Percentiles rank a stretch among this genome's conserved stretches.
phyloP scores from a whole-genome alignment of 2,113 vertebrate genomes.

The Dicrurus megarhynchus region DNA sequence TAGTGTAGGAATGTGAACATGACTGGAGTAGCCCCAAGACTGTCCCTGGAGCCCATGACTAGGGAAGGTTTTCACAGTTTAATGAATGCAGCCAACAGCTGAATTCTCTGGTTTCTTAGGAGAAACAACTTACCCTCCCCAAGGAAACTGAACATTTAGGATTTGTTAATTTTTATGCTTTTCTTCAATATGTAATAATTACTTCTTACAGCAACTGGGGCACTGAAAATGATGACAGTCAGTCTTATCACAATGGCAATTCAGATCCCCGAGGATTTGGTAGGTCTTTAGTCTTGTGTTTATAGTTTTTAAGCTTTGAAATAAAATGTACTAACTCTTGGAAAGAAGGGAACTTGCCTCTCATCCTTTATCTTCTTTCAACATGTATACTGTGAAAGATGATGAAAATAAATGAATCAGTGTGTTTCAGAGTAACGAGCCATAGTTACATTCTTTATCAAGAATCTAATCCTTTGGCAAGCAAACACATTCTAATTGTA shows the following conservation, averaged over 20 bases:
- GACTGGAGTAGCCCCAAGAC: background rate
- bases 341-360: background rate
- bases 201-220: slow-evolving; percentile 90
- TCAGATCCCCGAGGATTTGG: slow-evolving; percentile 96
- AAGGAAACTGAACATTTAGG: background rate
- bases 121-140: background rate
- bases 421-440: background rate
- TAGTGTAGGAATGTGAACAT: background rate
- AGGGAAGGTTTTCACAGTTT: background rate
- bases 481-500: background rate
- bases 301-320: background rate
- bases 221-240: slow-evolving; percentile 87
- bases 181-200: background rate
- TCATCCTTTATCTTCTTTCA: background rate
- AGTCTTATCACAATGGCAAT: slow-evolving; percentile 93
- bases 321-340: background rate
- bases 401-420: background rate
- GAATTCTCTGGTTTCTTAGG: background rate
- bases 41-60: background rate
- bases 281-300: slow-evolving; percentile 55
- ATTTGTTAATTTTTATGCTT: background rate
- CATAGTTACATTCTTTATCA: background rate
- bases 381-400: background rate
- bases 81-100: background rate
- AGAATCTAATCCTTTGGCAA: background rate